Percentiles rank a stretch among this genome's conserved stretches.
Conservation (phyloP, 2,113 vertebrate species). For the Pangasianodon hypophthalmus region DNA sequence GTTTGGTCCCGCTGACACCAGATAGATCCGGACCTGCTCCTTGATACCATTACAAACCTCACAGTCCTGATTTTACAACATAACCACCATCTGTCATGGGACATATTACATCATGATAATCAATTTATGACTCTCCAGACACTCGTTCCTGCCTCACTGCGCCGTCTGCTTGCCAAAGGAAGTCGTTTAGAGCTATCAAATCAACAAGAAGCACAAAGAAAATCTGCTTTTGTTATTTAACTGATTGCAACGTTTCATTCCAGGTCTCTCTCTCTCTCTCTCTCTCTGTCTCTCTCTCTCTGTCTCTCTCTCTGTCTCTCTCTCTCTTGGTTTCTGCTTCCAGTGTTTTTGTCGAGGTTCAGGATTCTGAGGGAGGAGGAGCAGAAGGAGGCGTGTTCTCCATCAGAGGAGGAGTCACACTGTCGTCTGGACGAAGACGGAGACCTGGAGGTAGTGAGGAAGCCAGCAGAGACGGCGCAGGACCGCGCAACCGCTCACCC, state of each 20-base stretch:
- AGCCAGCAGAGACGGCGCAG: conserved; percentile 60
- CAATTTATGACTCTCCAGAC: not conserved
- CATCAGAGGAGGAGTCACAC: not conserved
- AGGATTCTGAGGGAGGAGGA: conserved; percentile 73
- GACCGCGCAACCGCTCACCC: conserved; percentile 73
- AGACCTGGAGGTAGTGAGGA: conserved; percentile 83
- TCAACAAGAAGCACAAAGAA: not conserved
- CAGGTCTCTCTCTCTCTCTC: not conserved
- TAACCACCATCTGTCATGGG: not conserved
- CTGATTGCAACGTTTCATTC: not conserved
- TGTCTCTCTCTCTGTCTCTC: conserved; percentile 4
- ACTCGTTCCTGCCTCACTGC: not conserved
- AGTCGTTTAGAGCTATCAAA: not conserved
- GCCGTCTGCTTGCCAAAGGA: not conserved
- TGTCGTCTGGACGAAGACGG: conserved; percentile 83
- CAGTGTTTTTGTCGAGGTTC: conserved; percentile 88
- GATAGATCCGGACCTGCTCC: not conserved
- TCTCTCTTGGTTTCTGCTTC: not conserved
- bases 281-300: not conserved
- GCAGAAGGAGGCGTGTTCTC: conserved; percentile 7
- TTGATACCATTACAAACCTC: not conserved
- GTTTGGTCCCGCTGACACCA: not conserved
- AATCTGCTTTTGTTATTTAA: not conserved
- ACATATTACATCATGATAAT: conserved; percentile 13
- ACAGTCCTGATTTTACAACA: not conserved